Conservation (phyloP, 1,140 invertebrate species). For the Maconellicoccus hirsutus region DNA sequence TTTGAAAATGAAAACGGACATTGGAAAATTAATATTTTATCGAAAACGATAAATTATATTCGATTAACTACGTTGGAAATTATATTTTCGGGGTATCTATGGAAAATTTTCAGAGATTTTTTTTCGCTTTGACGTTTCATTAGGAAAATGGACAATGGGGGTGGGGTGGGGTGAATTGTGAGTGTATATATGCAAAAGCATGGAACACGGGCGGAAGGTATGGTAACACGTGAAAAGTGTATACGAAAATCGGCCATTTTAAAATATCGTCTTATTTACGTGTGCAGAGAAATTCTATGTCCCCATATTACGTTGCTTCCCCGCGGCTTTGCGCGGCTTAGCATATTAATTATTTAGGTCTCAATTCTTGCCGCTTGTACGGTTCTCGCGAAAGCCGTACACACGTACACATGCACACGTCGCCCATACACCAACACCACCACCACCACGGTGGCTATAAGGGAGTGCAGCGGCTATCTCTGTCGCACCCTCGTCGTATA, state of each 20-base stretch:
- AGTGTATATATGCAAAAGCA: too few species aligned
- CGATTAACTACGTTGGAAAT: too few species aligned
- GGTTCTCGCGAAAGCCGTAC: background rate
- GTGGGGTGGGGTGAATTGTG: too few species aligned
- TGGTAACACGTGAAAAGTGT: background rate
- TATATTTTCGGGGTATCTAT: too few species aligned
- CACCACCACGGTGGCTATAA: background rate
- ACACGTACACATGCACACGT: background rate
- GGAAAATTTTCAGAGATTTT: too few species aligned
- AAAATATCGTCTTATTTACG: constrained; percentile 9
- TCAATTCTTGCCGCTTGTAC: constrained; percentile 15
- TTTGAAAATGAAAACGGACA: too few species aligned
- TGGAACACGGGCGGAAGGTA: too few species aligned
- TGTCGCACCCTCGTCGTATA: background rate
- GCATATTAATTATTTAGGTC: constrained; percentile 20
- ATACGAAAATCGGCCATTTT: constrained; percentile 4
- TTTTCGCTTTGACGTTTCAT: too few species aligned
- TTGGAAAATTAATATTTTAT: too few species aligned
- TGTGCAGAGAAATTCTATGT: background rate
- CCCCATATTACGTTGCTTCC: background rate
- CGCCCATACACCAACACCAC: background rate
- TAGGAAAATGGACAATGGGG: too few species aligned
- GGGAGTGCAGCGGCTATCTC: background rate
- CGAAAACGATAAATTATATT: too few species aligned
- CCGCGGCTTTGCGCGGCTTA: constrained; percentile 13